Evolutionary conservation across 2,888 invertebrate genomes (phyloP).

Genomic region (Horisme vitalbata): DNA sequence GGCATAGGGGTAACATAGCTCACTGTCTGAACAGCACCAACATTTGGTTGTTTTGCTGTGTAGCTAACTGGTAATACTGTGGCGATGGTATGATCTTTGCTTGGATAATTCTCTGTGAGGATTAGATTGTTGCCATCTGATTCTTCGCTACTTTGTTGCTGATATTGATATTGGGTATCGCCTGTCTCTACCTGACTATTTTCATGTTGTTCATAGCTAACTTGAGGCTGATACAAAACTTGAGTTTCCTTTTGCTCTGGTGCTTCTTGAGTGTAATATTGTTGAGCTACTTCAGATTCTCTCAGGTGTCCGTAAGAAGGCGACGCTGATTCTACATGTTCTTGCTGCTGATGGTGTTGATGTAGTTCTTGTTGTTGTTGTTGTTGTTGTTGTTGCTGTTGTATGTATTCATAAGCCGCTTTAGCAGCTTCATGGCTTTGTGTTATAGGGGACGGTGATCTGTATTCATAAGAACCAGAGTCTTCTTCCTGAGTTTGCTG

Average conservation of each 20-base stretch:
- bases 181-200: conserved; percentile 45
- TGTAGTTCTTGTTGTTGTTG: too few species aligned
- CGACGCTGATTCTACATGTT: conserved; percentile 32
- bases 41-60: conserved; percentile 44
- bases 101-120: conserved; percentile 83
- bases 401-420: conserved; percentile 30
- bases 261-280: conserved; percentile 50
- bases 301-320: conserved; percentile 32
- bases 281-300: conserved; percentile 34
- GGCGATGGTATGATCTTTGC: conserved; percentile 81
- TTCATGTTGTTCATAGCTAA: conserved; percentile 44
- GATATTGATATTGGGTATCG: conserved; percentile 58
- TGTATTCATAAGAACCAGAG: conserved; percentile 25
- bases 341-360: conserved; percentile 29
- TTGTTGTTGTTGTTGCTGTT: conserved; percentile 30
- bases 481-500: conserved; percentile 16
- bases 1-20: conserved; percentile 75
- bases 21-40: conserved; percentile 58
- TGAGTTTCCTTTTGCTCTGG: conserved; percentile 48
- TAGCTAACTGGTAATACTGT: conserved; percentile 72
- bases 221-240: conserved; percentile 49
- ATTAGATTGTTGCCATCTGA: conserved; percentile 53
- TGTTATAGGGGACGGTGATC: conserved; percentile 16
- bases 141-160: conserved; percentile 50
- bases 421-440: conserved; percentile 40